Base-by-base conservation (phyloP, 1,140 invertebrate species). In the Stratiolaelaps scimitus region DNA sequence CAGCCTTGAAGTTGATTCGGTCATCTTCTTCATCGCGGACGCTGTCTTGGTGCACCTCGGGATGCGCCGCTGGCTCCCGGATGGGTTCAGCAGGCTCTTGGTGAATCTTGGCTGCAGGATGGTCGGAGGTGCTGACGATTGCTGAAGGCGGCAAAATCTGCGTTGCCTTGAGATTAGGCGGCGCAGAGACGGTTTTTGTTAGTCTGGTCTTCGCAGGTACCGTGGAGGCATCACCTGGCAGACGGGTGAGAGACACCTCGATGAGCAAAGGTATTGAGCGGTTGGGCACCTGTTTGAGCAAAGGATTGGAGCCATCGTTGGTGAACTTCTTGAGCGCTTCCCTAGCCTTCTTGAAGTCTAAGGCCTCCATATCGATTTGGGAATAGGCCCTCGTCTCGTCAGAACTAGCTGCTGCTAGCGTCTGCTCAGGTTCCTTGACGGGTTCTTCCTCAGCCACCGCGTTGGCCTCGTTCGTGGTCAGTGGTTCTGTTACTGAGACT, bases 251-350 rank as follows among this genome's bases (percentile, higher is more conserved):
- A 4, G 28, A 19, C 4, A 4, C 5, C 4, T 60, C 53, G 1
- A 29, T 23, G 20, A 60, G 26, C 23, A 26, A 19, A 29, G 53
- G 53, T 15, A 60, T 60, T 1, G 13, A 17, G 17, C 53, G 53
- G 34, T 60, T 60, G 53, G 53, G 23, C 6, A 60, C 34, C 20
- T 60, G 53, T 26, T 34, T 26, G 13, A 60, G 53, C 17, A 60
- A 23, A 23, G 53, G 53, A 10, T 60, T 60, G 17, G 53, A 29
- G 4, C 53, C 53, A 23, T 60, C 53, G 53, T 60, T 60, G 10
- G 53, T 60, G 53, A 60, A 60, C 23, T 60, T 60, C 20, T 60
- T 60, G 1, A 60, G 23, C 17, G 53, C 53, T 60, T 60, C 53
- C 15, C 53, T 15, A 26, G 53, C 53, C 34, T 60, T 60, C 20